Conservation (phyloP, 2,888 invertebrate genomes). For the Trachelus iudaicus region DNA sequence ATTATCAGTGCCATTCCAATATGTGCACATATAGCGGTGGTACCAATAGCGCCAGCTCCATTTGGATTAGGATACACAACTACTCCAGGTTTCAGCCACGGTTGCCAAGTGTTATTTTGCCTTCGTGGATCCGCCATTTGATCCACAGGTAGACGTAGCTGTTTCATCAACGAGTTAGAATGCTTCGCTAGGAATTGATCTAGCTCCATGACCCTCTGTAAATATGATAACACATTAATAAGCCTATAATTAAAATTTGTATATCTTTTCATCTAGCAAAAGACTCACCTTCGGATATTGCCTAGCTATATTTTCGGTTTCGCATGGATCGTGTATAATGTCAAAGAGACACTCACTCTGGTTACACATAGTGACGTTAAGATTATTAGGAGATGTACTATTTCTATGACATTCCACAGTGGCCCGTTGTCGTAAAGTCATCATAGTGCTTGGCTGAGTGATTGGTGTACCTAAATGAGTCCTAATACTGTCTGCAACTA, state of each 20-base stretch:
- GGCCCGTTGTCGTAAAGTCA: slow-evolving; percentile 49
- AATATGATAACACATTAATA: neutral
- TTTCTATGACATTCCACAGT: slow-evolving; percentile 47
- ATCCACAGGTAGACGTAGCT: slow-evolving; percentile 47
- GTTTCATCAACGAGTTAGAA: slow-evolving; percentile 41
- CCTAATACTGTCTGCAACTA: slow-evolving; percentile 52
- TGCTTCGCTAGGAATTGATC: slow-evolving; percentile 49
- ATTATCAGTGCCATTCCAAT: slow-evolving; percentile 41
- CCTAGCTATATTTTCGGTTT: slow-evolving; percentile 74
- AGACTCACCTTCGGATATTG: slow-evolving; percentile 52
- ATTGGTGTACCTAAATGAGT: slow-evolving; percentile 56
- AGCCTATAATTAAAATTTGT: neutral
- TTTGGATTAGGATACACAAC: slow-evolving; percentile 33
- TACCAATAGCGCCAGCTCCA: slow-evolving; percentile 33
- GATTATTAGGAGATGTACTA: slow-evolving; percentile 31
- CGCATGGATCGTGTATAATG: slow-evolving; percentile 82
- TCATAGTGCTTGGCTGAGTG: slow-evolving; percentile 57
- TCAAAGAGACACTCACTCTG: slow-evolving; percentile 78
- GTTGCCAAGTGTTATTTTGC: slow-evolving; percentile 79
- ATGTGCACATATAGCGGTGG: slow-evolving; percentile 44
- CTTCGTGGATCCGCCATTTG: slow-evolving; percentile 75
- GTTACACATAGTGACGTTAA: slow-evolving; percentile 50
- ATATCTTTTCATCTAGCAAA: slow-evolving; percentile 12
- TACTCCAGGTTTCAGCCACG: slow-evolving; percentile 67
- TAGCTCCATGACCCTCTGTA: slow-evolving; percentile 49